Evolutionary conservation across 2,888 invertebrate genomes (phyloP).

Genomic region (Andrena chrysosceles): DNA sequence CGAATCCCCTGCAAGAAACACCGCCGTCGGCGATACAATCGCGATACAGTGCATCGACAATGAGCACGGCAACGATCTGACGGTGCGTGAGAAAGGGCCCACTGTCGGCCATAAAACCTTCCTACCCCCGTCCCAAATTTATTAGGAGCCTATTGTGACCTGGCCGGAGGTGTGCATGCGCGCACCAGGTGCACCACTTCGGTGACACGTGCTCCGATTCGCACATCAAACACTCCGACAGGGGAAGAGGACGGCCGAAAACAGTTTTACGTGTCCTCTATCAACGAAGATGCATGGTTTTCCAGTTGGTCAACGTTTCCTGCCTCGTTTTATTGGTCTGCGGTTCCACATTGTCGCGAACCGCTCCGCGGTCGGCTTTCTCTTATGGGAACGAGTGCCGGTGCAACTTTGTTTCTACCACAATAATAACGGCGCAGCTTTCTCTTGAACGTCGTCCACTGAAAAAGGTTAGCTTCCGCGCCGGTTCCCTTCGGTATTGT

Average conservation of each 20-base stretch:
- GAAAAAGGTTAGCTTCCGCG: constrained; percentile 34
- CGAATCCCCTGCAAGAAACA: constrained; percentile 45
- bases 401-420: constrained; percentile 53
- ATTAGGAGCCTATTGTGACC: constrained; percentile 72
- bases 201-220: constrained; percentile 79
- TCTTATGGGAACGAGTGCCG: constrained; percentile 68
- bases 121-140: constrained; percentile 68
- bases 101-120: constrained; percentile 67
- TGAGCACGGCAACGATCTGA: constrained; percentile 46
- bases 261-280: constrained; percentile 17
- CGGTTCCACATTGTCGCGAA: constrained; percentile 36
- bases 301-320: constrained; percentile 1
- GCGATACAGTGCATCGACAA: constrained; percentile 52
- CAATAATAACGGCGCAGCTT: constrained; percentile 66
- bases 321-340: constrained; percentile 29
- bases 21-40: constrained; percentile 52
- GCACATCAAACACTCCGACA: constrained; percentile 74
- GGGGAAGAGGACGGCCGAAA: constrained; percentile 13
- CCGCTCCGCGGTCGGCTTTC: constrained; percentile 57
- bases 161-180: constrained; percentile 65
- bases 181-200: constrained; percentile 74
- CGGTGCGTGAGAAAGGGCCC: constrained; percentile 72
- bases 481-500: constrained; percentile 1
- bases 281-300: background rate
- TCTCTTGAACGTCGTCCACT: constrained; percentile 49